These are phyloP conservation scores for Neuroterus valhalla DNA, from an alignment of 1,140 invertebrate species.

Conservation along the genomic window DNA sequence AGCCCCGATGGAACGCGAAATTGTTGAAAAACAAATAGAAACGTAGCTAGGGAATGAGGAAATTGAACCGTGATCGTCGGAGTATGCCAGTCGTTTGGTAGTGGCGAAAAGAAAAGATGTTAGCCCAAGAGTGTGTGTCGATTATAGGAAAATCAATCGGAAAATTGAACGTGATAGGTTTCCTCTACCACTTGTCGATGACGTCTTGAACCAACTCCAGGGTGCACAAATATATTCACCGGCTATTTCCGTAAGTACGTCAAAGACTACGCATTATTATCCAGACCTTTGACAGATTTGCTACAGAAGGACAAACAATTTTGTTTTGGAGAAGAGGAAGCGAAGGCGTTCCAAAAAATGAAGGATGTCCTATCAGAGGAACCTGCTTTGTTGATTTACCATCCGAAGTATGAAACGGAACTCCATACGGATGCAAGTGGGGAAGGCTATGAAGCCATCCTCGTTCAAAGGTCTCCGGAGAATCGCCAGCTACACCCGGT, in stretches of 20 bases:
- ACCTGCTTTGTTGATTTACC: neutral
- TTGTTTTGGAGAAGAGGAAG: neutral
- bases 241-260: too few relatives aligned
- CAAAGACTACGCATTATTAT: too few relatives aligned
- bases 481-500: conserved; percentile 39
- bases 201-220: neutral
- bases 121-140: conserved; percentile 41
- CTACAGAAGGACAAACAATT: too few relatives aligned
- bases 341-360: conserved; percentile 5
- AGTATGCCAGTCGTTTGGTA: conserved; percentile 70
- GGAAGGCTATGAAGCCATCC: conserved; percentile 57
- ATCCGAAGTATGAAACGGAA: neutral
- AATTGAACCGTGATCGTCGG: conserved; percentile 57
- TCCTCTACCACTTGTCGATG: neutral
- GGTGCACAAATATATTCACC: neutral
- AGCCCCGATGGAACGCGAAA: conserved; percentile 28
- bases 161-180: neutral
- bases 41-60: conserved; percentile 51
- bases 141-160: conserved; percentile 32
- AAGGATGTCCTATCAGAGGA: conserved; percentile 2
- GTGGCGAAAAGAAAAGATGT: conserved; percentile 69
- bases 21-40: conserved; percentile 51
- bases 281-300: too few relatives aligned
- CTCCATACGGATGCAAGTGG: conserved; percentile 59
- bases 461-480: conserved; percentile 51